Base-by-base conservation (phyloP, 1,140 invertebrate species). In the Zaprionus camerounensis region DNA sequence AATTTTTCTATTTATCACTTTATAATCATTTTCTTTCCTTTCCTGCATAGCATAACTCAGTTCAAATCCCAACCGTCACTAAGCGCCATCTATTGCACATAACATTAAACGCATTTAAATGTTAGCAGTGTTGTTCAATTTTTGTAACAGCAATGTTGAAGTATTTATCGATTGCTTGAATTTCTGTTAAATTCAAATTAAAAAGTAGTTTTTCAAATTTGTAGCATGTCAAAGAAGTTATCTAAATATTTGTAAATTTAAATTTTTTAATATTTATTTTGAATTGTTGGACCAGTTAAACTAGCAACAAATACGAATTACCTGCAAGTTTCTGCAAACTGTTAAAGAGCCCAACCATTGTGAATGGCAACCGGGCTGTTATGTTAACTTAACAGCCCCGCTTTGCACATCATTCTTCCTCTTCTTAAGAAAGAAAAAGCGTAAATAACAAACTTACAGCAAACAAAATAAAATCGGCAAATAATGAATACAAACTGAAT, bases 401-500 rank as follows among this genome's bases (percentile, higher is more conserved):
- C 5, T 62, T 38, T n/a, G 28, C 22, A 55, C 61, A 62, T 12
- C n/a, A 36, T 36, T n/a, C 72, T 75, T 75, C 72, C 20, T 71
- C 72, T 71, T 75, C 9, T 20, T 13, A 17, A 3, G n/a, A 13
- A 55, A 56, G 55, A 63, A 56, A 75, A 58, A 49, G n/a, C 53
- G 46, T 44, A 68, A 75, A 71, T 70, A 75, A 71, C 41, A 64
- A 63, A 24, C 20, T 41, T n/a, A 12, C 20, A 58, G 15, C 38
- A 20, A 5, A 51, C 17, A 55, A 20, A 57, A 41, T 17, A 31
- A 17, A 5, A 49, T 46, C 66, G 44, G 44, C 9, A 57, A 57
- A 62, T 63, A 44, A 61, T 75, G 67, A 53, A 53, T 65, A 67
- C 17, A 80, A 31, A 73, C n/a, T 59, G 26, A 65, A 78, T 65